Base-by-base conservation (phyloP, 2,797 vertebrate genomes). In the Hydrocynus forskahlii region DNA sequence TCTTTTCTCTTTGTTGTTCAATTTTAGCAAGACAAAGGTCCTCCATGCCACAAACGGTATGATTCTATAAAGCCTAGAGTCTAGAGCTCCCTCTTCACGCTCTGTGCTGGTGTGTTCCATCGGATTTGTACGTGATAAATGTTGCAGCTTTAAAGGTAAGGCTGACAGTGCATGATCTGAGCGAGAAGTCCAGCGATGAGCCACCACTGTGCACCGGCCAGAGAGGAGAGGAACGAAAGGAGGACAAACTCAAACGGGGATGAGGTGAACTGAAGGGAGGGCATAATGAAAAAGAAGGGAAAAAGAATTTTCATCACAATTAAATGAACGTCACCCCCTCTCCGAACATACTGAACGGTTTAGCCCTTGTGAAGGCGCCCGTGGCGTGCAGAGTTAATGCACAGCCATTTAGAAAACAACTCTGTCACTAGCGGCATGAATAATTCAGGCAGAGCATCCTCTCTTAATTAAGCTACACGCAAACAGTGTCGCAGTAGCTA, bases 371-470 rank as follows among this genome's bases (percentile, higher is more conserved):
- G 76, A 75, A 64, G 9, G 38, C 40, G 57, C 75, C 76, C 74
- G 73, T 62, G 45, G 74, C 80, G 67, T 83, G 73, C 64, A 79
- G 67, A 83, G 79, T 79, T 83, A 81, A 88, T 81, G 79, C 71
- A 84, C 62, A 78, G 80, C 63, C 66, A 84, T 83, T 85, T 82
- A 84, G 55, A 79, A 83, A 81, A 74, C 76, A 62, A 75, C 40
- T 52, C 52, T 68, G 57, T 84, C 59, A 83, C 57, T 8, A n/a
- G 59, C 17, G 52, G 52, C 83, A 87, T 88, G 86, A 87, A 87
- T 87, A 78, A 85, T 84, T 86, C 76, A 87, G 48, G 57, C 80
- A 45, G 75, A 48, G 66, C 73, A 84, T 88, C 76, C 79, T 83
- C 78, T 70, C 57, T 75, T 87, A 86, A 83, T 86, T 86, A 79